These are phyloP conservation scores for Crotophaga sulcirostris DNA, from an alignment of 2,113 vertebrate genomes.

Conservation along the genomic window DNA sequence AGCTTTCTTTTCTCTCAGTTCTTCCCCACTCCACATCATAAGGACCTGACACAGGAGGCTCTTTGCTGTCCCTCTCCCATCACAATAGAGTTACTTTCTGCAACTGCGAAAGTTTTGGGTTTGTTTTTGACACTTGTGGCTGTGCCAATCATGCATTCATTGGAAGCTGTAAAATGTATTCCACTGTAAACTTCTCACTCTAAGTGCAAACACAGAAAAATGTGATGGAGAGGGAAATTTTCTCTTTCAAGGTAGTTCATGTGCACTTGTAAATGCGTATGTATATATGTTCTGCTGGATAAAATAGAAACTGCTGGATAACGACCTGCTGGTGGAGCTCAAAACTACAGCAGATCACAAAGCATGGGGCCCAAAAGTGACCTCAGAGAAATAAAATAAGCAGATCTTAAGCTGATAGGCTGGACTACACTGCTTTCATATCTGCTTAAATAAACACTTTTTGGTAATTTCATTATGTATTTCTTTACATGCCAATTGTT, in stretches of 20 bases:
- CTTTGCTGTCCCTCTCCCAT: not conserved
- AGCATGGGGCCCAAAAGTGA: not conserved
- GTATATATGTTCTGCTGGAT: not conserved
- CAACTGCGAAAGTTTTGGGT: not conserved
- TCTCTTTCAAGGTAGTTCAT: not conserved
- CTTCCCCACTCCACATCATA: not conserved
- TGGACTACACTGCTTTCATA: not conserved
- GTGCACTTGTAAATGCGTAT: constrained; percentile 29
- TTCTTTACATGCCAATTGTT: not conserved
- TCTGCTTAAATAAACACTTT: not conserved
- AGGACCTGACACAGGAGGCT: not conserved
- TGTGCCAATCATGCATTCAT: not conserved
- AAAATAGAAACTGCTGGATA: not conserved
- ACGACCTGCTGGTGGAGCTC: not conserved
- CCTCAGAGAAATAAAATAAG: not conserved
- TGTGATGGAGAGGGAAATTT: not conserved
- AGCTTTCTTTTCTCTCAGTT: not conserved
- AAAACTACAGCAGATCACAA: not conserved
- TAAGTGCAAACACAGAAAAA: not conserved
- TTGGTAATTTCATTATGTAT: not conserved
- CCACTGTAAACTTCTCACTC: not conserved
- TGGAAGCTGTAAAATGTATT: not conserved
- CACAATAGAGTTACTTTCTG: not conserved
- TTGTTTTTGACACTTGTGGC: not conserved
- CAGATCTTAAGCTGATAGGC: not conserved